Evolutionary conservation across 2,797 vertebrate species (phyloP).

Genomic region (Pseudochromis fuscus): DNA sequence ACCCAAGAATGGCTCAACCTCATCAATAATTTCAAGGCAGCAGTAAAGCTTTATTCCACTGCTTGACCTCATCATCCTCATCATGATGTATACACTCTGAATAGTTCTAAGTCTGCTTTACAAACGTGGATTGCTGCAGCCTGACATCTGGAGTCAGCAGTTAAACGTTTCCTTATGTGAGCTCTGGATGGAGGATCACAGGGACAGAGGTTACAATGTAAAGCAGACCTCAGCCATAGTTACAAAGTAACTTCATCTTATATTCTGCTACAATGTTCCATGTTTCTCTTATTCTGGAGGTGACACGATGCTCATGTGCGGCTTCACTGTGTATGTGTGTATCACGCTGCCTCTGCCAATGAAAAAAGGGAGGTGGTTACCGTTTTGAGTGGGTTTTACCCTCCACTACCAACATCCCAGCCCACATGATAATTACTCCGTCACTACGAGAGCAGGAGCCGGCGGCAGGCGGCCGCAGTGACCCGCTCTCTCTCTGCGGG

Average conservation of each 20-base stretch:
- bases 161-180: slow-evolving; percentile 2
- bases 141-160: not conserved
- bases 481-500: not conserved
- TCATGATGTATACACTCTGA: not conserved
- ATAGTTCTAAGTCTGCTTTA: not conserved
- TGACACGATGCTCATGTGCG: slow-evolving; percentile 24
- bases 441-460: slow-evolving; percentile 17
- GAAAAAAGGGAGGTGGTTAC: slow-evolving; percentile 36
- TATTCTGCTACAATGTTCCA: not conserved
- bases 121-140: not conserved
- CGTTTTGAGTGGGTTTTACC: slow-evolving; percentile 37
- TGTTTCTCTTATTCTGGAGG: not conserved
- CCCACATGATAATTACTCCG: slow-evolving; percentile 41
- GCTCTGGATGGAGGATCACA: not conserved
- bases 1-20: slow-evolving; percentile 55
- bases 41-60: slow-evolving; percentile 38
- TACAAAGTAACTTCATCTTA: no score
- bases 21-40: slow-evolving; percentile 78
- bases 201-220: no score
- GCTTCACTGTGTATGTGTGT: not conserved
- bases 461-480: slow-evolving; percentile 16
- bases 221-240: no score
- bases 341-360: slow-evolving; percentile 50
- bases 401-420: slow-evolving; percentile 30
- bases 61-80: slow-evolving; percentile 18